Percentiles rank a stretch among this genome's conserved stretches.
These are phyloP conservation scores for Trialeurodes vaporariorum DNA, from an alignment of 1,140 invertebrate genomes.

Conservation along the genomic window DNA sequence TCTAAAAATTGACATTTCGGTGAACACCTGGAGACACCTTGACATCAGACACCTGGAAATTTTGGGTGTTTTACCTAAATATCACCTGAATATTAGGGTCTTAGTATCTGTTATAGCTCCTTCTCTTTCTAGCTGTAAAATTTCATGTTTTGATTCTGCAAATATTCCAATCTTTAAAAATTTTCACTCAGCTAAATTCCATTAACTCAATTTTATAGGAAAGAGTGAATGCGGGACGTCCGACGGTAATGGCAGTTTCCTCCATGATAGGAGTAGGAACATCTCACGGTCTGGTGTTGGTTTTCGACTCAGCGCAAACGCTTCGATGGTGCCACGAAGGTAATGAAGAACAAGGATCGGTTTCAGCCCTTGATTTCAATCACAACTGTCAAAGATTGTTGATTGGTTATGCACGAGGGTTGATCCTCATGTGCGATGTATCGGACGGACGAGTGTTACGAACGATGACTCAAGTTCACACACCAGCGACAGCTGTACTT, in stretches of 20 bases:
- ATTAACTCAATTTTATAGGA: no score
- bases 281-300: conserved; percentile 78
- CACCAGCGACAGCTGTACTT: conserved; percentile 55
- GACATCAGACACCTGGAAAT: no score
- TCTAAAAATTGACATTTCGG: no score
- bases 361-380: conserved; percentile 63
- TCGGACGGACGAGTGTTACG: conserved; percentile 62
- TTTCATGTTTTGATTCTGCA: no score
- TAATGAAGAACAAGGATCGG: conserved; percentile 61
- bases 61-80: no score
- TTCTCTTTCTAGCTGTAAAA: no score
- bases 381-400: conserved; percentile 72
- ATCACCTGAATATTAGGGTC: no score
- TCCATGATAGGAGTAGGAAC: conserved; percentile 81
- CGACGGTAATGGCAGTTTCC: conserved; percentile 65
- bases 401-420: conserved; percentile 76
- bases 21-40: no score
- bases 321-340: conserved; percentile 54
- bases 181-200: no score
- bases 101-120: no score
- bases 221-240: conserved; percentile 74
- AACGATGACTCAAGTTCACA: conserved; percentile 43
- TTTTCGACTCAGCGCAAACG: conserved; percentile 75
- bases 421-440: conserved; percentile 73
- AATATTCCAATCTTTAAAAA: no score